These are phyloP conservation scores for Notothenia coriiceps DNA, from an alignment of 2,113 vertebrate genomes.

Conservation along the genomic window DNA sequence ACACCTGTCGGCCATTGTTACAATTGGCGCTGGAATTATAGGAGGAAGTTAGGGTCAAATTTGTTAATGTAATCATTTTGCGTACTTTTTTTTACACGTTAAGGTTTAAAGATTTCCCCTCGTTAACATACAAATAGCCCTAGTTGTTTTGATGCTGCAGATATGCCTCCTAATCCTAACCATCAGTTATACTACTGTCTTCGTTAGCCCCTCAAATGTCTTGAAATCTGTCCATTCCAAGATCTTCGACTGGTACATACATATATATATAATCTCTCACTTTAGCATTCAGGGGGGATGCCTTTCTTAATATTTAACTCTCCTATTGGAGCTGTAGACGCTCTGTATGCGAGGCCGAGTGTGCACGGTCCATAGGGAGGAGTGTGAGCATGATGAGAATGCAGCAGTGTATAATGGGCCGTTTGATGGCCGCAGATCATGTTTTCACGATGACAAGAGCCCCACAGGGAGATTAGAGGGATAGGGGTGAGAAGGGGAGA, in stretches of 20 bases:
- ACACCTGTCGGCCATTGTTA: no score
- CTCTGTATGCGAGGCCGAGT: slow-evolving; percentile 74
- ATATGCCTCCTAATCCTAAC: slow-evolving; percentile 2
- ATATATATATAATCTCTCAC: neutral
- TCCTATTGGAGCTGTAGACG: slow-evolving; percentile 13
- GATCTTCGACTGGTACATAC: neutral
- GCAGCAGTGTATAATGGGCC: slow-evolving; percentile 77
- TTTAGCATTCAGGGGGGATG: slow-evolving; percentile 1
- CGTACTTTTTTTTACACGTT: no score
- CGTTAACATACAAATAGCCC: slow-evolving; percentile 7
- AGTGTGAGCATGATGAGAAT: slow-evolving; percentile 78
- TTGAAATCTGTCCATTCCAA: neutral
- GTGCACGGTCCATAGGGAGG: slow-evolving; percentile 57
- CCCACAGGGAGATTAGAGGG: slow-evolving; percentile 65
- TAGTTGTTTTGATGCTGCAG: slow-evolving; percentile 43
- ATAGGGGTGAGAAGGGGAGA: slow-evolving; percentile 42
- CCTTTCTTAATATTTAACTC: slow-evolving; percentile 13
- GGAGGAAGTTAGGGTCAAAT: no score
- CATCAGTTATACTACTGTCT: slow-evolving; percentile 21
- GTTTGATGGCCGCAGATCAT: slow-evolving; percentile 82
- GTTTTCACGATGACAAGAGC: slow-evolving; percentile 81
- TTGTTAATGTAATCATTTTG: no score
- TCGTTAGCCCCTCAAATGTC: neutral
- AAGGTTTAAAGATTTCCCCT: no score
- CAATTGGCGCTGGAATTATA: no score